Base-by-base conservation (phyloP, 92 coral and sea anemone genomes). In the Blastomussa wellsi region DNA sequence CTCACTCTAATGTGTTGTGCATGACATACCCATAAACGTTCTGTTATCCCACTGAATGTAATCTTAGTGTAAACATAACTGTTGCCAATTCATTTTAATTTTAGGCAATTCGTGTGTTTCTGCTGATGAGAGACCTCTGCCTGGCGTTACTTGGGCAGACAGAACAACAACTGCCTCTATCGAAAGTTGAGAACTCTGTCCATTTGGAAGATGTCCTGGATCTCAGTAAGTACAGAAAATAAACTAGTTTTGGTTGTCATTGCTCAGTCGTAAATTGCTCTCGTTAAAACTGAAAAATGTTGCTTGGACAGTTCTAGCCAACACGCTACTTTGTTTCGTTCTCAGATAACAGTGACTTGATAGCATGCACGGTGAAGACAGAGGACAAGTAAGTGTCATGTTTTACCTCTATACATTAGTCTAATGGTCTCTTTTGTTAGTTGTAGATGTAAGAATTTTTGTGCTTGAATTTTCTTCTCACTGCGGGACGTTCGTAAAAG, bases 111-210 rank as follows among this genome's bases (percentile, higher is more conserved):
- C 95, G 99, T 20, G 99, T 94, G 73, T 96, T 96, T 72, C 92
- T 96, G 68, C 86, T 96, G 90, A 95, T 95, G 93, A 95, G 99
- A 39, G 99, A 96, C 75, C 89, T 96, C 6, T 92, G 98, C 69
- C 80, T 96, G 65, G 89, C 97, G 7, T 91, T 96, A 71, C 90
- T 93, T 80, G 84, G 89, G 33, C 90, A 90, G 80, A 90, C 83
- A 35, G 99, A 96, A 72, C 90, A 91, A 26, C 95, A 90, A 65
- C 93, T 96, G 72, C 99, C 99, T 80, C 89, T 96, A 80, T 96
- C 99, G 5, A 94, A 95, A 91, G 98, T 96, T 47, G 99, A 96
- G 79, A 85, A 96, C 90, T 96, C 99, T 19, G 99, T 96, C 26
- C 94, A 91, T 82, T 87, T 94, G 77, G 95, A 93, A 70, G 99